Evolutionary conservation across 2,888 invertebrate genomes (phyloP), one percentile per base, ranked within the genome.

Genomic region (Pterostichus niger): DNA sequence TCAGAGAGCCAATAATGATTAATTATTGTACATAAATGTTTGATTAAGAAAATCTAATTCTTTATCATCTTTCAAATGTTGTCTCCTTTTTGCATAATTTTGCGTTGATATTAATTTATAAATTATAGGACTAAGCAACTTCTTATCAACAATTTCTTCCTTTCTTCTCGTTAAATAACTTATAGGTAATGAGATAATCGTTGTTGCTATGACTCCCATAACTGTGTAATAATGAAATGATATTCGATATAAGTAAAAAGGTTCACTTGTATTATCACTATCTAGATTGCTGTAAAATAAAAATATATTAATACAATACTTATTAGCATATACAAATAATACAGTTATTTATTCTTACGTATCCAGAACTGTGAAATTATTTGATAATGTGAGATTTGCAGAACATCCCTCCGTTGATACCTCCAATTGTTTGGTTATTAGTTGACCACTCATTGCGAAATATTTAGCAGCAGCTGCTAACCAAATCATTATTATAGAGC

Each of bases 401-500:
- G 56, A 15, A 82, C 85, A 85, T 7, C 77, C 84, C 17, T 79
- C 73, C 46, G 81, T 84, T 24, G 73, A 75, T n/a, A 84, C 64
- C 1, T 83, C 83, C 33, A 85, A 82, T 13, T 68, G 5, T 33
- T 10, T 17, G 44, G 75, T n/a, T 56, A 44, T 31, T 3, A 85
- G 76, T 52, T 46, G 33, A n/a, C 85, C 85, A 44, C 17, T 84
- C 59, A 83, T 71, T 15, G 73, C 17, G 64, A 84, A 76, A 13
- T 83, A 82, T 64, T 92, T 91, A 35, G 91, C 91, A 13, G 92
- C 92, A 83, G 92, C 89, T 59, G 92, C 89, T 10, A 92, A 88
- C 90, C 91, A 91, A 13, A 91, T 90, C 84, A 92, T 91, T 24
- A 91, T 88, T 13, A 91, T 85, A 1, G 92, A 86, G 85, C 92